Evolutionary conservation across 2,797 vertebrate species (phyloP).

Genomic region (Microctenopoma steveboyesi): DNA sequence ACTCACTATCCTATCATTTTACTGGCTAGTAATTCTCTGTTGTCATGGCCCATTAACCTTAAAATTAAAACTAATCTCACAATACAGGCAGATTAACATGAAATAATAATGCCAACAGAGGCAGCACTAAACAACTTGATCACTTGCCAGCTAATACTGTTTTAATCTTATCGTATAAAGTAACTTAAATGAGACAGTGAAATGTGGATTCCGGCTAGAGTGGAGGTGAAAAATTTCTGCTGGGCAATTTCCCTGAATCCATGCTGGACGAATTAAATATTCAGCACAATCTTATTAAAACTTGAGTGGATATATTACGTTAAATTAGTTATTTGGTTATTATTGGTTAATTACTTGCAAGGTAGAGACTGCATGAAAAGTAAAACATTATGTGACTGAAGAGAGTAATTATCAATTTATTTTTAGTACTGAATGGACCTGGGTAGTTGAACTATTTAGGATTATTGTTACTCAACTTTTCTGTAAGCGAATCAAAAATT

Average conservation of each 20-base stretch:
- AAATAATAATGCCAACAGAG: conserved; percentile 49
- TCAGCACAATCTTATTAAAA: conserved; percentile 11
- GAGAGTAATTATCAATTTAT: background rate
- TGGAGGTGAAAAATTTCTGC: background rate
- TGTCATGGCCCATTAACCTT: conserved; percentile 57
- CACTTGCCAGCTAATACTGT: conserved; percentile 42
- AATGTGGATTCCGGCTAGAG: conserved; percentile 20
- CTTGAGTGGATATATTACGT: background rate
- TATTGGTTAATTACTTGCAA: conserved; percentile 7
- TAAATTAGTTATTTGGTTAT: background rate
- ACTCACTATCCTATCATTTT: conserved; percentile 37
- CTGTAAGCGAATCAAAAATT: no score
- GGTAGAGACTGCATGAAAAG: conserved; percentile 4
- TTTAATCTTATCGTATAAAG: conserved; percentile 43
- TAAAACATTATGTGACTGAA: background rate
- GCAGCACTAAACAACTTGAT: conserved; percentile 52
- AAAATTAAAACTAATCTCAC: conserved; percentile 50
- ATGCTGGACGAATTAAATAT: conserved; percentile 9
- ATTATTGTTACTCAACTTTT: no score
- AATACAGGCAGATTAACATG: conserved; percentile 51
- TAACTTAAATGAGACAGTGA: conserved; percentile 52
- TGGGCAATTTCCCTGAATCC: conserved; percentile 13
- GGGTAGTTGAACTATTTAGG: no score
- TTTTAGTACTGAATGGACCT: no score
- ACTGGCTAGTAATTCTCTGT: conserved; percentile 44